Base-by-base conservation (phyloP, 2,888 invertebrate genomes). In the Automeris io region DNA sequence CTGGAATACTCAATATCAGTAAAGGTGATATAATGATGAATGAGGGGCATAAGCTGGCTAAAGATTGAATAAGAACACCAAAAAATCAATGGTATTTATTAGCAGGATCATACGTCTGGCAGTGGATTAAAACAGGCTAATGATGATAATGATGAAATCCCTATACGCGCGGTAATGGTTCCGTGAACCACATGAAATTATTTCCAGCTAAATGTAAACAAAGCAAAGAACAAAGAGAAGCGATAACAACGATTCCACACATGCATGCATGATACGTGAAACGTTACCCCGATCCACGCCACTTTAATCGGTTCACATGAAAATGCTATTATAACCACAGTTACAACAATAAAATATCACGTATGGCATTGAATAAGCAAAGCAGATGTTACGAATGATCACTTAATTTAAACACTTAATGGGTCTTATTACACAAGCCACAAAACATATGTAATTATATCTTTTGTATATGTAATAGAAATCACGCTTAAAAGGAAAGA, bases 281-380 rank as follows among this genome's bases (percentile, higher is more conserved):
- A 43, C 46, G 36, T 48, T 47, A 54, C 49, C 44, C 35, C 42
- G 47, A 56, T 56, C 59, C 50, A 47, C 51, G 47, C 37, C 37
- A 25, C 39, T 37, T 41, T 61, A 60, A 63, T 61, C 56, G 57
- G 50, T 54, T 46, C 46, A 49, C 49, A 54, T 62, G 54, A 55
- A 53, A 59, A 46, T 18, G 43, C 51, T 47, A 63, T 61, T 57
- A 57, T 53, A 43, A 38, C 39, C 33, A 41, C 55, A 44, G 43
- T 51, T 46, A 49, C 38, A 40, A 25, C 44, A 54, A 51, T 36
- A 41, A 26, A 7, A 11, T 34, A 18, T 24, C 34, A 16, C 18
- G 22, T 34, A 13, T 16, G 1, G 5, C 23, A 24, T 24, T 16
- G n/a, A 9, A 35, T 23, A 18, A 35, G 7, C 18, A 24, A 25